Evolutionary conservation across 2,113 vertebrate species (phyloP).

Genomic region (Uria aalge): DNA sequence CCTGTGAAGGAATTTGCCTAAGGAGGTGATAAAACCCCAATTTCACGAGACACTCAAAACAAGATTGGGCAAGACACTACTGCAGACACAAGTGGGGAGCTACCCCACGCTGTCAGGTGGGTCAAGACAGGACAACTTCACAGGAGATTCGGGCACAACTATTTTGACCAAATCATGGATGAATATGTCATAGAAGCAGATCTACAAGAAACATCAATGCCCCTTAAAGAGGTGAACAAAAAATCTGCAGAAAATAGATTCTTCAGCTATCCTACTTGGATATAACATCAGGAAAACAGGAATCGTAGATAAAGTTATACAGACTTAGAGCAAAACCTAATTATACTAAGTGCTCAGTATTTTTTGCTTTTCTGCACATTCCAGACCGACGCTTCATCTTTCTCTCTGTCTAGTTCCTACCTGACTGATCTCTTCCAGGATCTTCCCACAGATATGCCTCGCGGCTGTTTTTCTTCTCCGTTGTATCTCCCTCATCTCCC

Average conservation of each 20-base stretch:
- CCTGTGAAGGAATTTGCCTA: neutral
- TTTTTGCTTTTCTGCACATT: conserved; percentile 55
- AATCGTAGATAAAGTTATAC: neutral
- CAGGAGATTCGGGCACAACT: neutral
- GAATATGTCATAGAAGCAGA: neutral
- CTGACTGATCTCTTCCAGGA: conserved; percentile 20
- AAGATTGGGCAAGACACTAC: neutral
- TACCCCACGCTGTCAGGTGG: neutral
- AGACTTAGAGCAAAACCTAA: neutral
- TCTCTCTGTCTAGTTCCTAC: conserved; percentile 25
- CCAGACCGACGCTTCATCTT: conserved; percentile 16
- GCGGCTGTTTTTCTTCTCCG: conserved; percentile 6
- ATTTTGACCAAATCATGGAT: neutral
- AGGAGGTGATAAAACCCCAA: conserved; percentile 31
- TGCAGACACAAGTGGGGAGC: neutral
- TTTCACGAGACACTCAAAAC: neutral
- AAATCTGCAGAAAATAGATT: neutral
- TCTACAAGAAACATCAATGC: neutral
- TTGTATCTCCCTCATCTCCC: conserved; percentile 29
- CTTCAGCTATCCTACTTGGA: neutral
- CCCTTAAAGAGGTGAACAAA: neutral
- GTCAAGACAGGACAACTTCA: neutral
- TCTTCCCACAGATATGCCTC: conserved; percentile 34
- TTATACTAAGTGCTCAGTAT: neutral
- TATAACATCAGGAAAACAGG: neutral